A percentile compares a stretch with the other conserved stretches of the same genome.
Conservation (phyloP, 2,113 vertebrate species). For the Halcyon malimbica region DNA sequence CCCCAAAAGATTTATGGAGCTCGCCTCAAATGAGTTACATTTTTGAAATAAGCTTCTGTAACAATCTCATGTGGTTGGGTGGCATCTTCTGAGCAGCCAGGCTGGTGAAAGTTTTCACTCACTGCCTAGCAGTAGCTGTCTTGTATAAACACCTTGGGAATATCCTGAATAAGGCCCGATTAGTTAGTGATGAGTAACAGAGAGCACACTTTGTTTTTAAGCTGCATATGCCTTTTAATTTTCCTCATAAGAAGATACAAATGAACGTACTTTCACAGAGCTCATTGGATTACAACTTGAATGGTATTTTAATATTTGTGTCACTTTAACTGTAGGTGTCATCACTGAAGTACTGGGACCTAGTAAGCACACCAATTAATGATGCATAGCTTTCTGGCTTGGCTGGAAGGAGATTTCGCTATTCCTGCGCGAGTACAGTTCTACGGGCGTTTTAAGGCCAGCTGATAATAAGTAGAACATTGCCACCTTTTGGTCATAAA, state of each 20-base stretch:
- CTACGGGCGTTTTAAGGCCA: neutral
- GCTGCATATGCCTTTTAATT: neutral
- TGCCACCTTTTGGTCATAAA: conserved; percentile 74
- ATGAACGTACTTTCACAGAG: neutral
- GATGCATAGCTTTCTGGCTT: conserved; percentile 50
- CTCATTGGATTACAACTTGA: conserved; percentile 23
- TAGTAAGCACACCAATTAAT: conserved; percentile 51
- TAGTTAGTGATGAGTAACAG: neutral
- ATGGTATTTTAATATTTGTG: conserved; percentile 51
- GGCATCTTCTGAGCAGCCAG: neutral
- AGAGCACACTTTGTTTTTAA: neutral
- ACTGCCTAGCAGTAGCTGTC: fast-evolving
- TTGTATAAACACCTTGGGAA: fast-evolving
- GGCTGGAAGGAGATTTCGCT: neutral
- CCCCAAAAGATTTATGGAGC: neutral
- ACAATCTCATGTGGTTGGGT: too few species aligned
- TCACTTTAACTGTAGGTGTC: conserved; percentile 41
- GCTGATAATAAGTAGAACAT: conserved; percentile 69
- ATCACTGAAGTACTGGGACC: conserved; percentile 9
- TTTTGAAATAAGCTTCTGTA: neutral
- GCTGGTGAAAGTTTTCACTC: neutral
- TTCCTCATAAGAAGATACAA: neutral
- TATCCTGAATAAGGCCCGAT: neutral
- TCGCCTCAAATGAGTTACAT: neutral
- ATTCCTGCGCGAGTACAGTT: neutral